Base-by-base conservation (phyloP, 2,797 vertebrate species). In the Tapirus indicus region DNA sequence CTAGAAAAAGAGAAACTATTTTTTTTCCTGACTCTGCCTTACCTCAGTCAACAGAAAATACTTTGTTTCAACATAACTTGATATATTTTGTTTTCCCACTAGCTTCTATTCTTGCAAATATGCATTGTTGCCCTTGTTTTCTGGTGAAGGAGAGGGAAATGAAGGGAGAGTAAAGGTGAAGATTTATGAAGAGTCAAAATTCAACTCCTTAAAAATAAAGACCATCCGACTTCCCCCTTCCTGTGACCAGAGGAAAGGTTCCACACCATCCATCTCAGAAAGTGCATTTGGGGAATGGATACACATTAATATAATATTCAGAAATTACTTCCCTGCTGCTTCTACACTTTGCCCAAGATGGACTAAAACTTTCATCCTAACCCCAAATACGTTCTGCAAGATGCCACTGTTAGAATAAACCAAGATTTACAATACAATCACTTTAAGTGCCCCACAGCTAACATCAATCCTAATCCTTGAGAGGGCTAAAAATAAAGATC, bases 401-500 rank as follows among this genome's bases (percentile, higher is more conserved):
- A 98, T 98, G 98, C 98, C 97, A 97, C 74, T 79, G 97, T 97
- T 97, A 96, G 98, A 99, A 98, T 96, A 98, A 98, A 98, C 98
- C 98, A 98, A 98, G 99, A 99, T 99, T 99, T 99, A 99, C 99
- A 99, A 99, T 99, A 99, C 99, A 99, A 99, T 99, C 99, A 99
- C 99, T 99, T 99, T 99, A 99, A 99, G 99, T 99, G 99, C 99
- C 99, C 99, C 99, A 99, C 99, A 99, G 99, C 99, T 99, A 99
- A 99, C 99, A 99, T 99, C 99, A 99, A 99, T 99, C 99, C 99
- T 99, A 99, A 99, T 99, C 99, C 99, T 99, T 99, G 99, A 99
- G 99, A 99, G 99, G 99, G 99, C 99, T 99, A 99, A 99, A 99
- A 99, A 99, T 99, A 99, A 99, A 99, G 99, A 99, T 99, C 99